Conservation (phyloP, 2,113 vertebrate genomes). For the Pipra filicauda region DNA sequence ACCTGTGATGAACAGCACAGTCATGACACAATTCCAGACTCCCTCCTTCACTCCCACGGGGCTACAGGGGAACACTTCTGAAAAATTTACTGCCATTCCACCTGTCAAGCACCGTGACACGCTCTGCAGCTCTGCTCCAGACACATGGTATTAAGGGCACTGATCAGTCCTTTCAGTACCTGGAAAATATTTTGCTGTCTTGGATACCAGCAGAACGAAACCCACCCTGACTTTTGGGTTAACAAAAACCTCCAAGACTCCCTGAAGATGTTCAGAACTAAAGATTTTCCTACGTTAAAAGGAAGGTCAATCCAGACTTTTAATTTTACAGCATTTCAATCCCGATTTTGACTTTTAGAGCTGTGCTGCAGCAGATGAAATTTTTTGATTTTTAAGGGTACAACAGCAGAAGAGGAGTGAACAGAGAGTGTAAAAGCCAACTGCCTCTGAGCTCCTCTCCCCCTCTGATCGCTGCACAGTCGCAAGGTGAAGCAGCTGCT, state of each 20-base stretch:
- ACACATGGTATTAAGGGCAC: neutral
- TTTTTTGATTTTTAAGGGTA: neutral
- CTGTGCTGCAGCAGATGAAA: neutral
- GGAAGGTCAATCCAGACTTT: neutral
- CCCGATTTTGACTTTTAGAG: neutral
- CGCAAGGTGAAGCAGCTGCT: constrained; percentile 82
- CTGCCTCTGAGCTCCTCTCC: neutral
- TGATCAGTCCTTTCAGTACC: constrained; percentile 11
- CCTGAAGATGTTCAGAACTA: neutral
- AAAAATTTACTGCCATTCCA: constrained; percentile 40
- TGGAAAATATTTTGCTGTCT: constrained; percentile 24
- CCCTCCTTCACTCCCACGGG: constrained; percentile 22
- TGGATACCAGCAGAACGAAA: neutral
- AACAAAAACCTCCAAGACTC: neutral
- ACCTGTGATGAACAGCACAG: neutral
- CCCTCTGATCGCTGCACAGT: constrained; percentile 8
- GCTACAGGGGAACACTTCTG: neutral
- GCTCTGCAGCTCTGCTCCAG: constrained; percentile 17
- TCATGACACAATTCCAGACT: constrained; percentile 2
- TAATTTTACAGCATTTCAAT: rapidly evolving
- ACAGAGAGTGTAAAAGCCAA: neutral
- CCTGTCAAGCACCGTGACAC: constrained; percentile 20
- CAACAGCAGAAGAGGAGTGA: neutral
- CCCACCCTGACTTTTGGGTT: neutral
- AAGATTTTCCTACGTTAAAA: neutral